Evolutionary conservation across 2,113 vertebrate species (phyloP), one percentile per base, ranked within the genome.

Genomic region (Irena cyanogastra): DNA sequence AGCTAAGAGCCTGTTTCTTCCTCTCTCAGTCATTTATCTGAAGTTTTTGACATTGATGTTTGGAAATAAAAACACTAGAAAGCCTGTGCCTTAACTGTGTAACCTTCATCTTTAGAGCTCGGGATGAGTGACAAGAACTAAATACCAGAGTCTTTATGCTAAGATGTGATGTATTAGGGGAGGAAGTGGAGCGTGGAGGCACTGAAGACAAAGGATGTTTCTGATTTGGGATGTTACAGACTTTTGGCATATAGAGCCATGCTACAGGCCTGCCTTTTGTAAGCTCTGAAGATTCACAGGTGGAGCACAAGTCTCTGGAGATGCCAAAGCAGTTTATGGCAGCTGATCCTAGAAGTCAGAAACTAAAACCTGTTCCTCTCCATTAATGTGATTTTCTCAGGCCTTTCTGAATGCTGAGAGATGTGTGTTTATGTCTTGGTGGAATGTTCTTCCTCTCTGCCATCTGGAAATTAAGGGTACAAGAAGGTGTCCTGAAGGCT

Each of bases 51-150:
- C 69, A 68, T 28, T 87, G 89, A 95, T 42, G 57, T 49, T 60
- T 96, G 57, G 86, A 94, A 95, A 95, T 45, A 81, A 94, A 92
- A 92, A 87, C 44, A 91, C 22, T 60, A n/a, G 69, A 75, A 94
- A 96, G 49, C n/a, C 53, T 57, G 23, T 68, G 69, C 26, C 60
- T 84, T 78, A 59, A 91, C 39, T 71, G 60, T 60, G 44, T 57
- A 89, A 52, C 83, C 52, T 93, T 59, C 35, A 50, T 87, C 76
- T 82, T 91, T 16, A 89, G 87, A 89, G 70, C 28, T 84, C 61
- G 76, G 74, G 60, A 82, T 87, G 70, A 95, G 28, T 82, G 87
- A 95, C 69, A 84, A 89, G 87, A 93, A n/a, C 13, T 77, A 85
- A 85, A 41, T 80, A 76, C 44, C 53, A 33, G 31, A 91, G 64